Base-by-base conservation (phyloP, 2,113 vertebrate genomes). In the Poicephalus meyeri region DNA sequence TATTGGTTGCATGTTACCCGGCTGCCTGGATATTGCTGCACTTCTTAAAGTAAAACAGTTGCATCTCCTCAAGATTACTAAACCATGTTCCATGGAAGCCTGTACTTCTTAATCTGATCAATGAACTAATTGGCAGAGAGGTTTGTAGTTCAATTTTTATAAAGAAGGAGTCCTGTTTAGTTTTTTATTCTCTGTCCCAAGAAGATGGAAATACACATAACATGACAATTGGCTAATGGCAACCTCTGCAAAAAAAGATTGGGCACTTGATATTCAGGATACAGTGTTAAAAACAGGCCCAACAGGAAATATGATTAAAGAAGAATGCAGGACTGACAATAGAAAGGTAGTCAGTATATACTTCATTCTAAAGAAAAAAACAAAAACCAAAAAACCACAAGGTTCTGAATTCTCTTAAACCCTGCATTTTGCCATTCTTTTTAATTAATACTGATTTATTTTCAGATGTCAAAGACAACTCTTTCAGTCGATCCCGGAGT, bases 401-500 rank as follows among this genome's bases (percentile, higher is more conserved):
- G 55, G 55, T 56, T 56, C 16, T 73, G 8, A 20, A 16, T 69
- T 37, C 35, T 56, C 11, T 78, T 66, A 76, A 94, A 87, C 53
- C 6, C 56, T 35, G 26, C 21, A 29, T 65, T 93, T 95, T 89
- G 15, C 25, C 29, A 35, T 82, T 66, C 28, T 73, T 90, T 80
- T 79, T 91, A 92, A 94, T 89, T 63, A 91, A 86, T 96, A 26
- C 56, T 94, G 90, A 50, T 86, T 95, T 90, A 29, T 95, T 99
- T 97, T 98, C 98, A 99, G 99, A 99, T 98, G 98, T 99, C 96
- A 99, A 98, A 98, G 99, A 99, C 98, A 99, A 99, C 97, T 99
- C 99, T 63, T 99, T 99, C 98, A 99, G 99, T 97, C 99, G 99
- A 91, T 99, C 99, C 3, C 98, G 99, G 95, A 99, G 99, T 97